Percentiles rank a stretch among this genome's conserved stretches.
phyloP scores from a whole-genome alignment of 2,888 invertebrate species.

The Dryomyza anilis region DNA sequence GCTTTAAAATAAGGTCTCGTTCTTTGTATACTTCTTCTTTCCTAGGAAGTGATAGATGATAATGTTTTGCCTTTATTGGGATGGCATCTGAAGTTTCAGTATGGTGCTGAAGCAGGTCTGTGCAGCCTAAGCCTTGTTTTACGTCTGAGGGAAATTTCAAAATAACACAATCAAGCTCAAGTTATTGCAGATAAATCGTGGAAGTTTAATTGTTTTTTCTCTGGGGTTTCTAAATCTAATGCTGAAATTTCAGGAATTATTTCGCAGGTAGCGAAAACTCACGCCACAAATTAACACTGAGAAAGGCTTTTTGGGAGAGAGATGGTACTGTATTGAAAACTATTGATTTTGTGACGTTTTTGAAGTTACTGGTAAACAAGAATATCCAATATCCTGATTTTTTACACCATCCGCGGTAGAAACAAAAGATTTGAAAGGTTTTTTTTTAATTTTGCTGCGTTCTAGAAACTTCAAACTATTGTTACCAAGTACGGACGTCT shows the following conservation, averaged over 20 bases:
- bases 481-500: conserved; percentile 23
- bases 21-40: conserved; percentile 12
- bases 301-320: background rate
- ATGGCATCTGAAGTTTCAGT: background rate
- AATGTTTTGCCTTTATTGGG: conserved; percentile 19
- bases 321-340: conserved; percentile 13
- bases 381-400: background rate
- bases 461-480: conserved; percentile 18
- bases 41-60: conserved; percentile 13
- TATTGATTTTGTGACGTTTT: background rate
- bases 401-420: conserved; percentile 24
- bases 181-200: background rate
- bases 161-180: background rate
- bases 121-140: conserved; percentile 11
- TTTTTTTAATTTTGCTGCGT: background rate
- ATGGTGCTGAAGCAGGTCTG: background rate
- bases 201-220: background rate
- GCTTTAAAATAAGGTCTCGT: conserved; percentile 10
- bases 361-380: background rate
- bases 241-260: background rate
- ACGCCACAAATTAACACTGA: background rate
- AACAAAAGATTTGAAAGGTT: conserved; percentile 6
- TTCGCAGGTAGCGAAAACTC: background rate
- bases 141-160: conserved; percentile 8
- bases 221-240: background rate